These are phyloP conservation scores for Drosophila cardini DNA, from an alignment of 1,140 invertebrate genomes.

Conservation along the genomic window DNA sequence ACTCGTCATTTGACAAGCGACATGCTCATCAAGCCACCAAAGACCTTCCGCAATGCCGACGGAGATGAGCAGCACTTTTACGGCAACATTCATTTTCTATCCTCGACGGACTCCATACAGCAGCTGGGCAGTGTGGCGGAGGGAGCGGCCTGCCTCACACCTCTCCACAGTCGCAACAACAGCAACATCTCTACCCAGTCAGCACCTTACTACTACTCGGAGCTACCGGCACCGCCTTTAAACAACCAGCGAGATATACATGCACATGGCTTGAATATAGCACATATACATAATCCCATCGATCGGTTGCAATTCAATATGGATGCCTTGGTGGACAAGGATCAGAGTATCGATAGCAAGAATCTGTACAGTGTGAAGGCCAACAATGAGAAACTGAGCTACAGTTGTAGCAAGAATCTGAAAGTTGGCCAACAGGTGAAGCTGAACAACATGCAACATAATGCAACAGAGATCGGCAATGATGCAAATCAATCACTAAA, in stretches of 20 bases:
- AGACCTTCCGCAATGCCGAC: conserved; percentile 76
- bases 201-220: conserved; percentile 95
- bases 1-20: conserved; percentile 57
- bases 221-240: conserved; percentile 85
- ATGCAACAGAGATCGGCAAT: conserved; percentile 33
- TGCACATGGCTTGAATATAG: conserved; percentile 88
- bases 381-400: conserved; percentile 78
- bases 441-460: conserved; percentile 51
- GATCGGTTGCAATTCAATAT: conserved; percentile 83
- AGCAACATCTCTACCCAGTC: conserved; percentile 86
- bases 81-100: conserved; percentile 82
- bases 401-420: conserved; percentile 72
- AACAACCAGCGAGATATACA: conserved; percentile 89
- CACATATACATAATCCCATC: conserved; percentile 92
- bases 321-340: conserved; percentile 89
- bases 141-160: conserved; percentile 54
- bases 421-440: conserved; percentile 53
- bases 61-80: conserved; percentile 80
- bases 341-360: conserved; percentile 89
- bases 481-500: conserved; percentile 53
- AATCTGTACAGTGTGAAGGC: conserved; percentile 90
- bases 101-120: conserved; percentile 80
- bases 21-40: conserved; percentile 80
- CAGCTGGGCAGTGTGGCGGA: conserved; percentile 44
- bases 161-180: conserved; percentile 80